phyloP scores from a whole-genome alignment of 2,888 invertebrate genomes.

The Caenorhabditis zanzibari region DNA sequence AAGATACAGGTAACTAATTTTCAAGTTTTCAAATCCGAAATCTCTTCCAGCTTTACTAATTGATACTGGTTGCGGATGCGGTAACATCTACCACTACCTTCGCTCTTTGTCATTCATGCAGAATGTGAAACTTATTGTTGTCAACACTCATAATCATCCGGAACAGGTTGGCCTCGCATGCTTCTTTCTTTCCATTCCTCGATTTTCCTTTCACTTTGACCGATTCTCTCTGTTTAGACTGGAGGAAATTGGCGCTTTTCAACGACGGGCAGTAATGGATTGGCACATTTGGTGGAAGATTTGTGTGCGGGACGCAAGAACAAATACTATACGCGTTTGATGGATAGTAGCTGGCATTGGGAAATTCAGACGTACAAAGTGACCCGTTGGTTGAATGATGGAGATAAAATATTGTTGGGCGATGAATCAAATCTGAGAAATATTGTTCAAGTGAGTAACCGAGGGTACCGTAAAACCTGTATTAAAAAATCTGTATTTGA shows the following conservation, averaged over 20 bases:
- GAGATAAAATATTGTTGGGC: conserved; percentile 70
- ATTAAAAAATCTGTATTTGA: too few relatives aligned
- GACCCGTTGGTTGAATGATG: conserved; percentile 74
- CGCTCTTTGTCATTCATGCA: conserved; percentile 67
- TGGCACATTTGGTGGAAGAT: conserved; percentile 72
- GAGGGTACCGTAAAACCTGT: too few relatives aligned
- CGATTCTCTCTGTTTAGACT: conserved; percentile 67
- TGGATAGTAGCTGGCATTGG: conserved; percentile 77
- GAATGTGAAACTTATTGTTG: conserved; percentile 71
- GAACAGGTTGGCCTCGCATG: conserved; percentile 68
- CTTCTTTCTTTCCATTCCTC: conserved; percentile 3
- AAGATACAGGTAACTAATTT: conserved; percentile 57
- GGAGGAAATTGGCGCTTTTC: conserved; percentile 76
- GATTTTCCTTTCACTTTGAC: conserved; percentile 21
- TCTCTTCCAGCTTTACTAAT: conserved; percentile 70
- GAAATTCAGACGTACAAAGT: conserved; percentile 75
- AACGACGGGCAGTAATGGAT: conserved; percentile 73
- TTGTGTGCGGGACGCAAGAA: conserved; percentile 70
- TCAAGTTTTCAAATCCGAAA: neutral
- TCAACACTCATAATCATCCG: conserved; percentile 77
- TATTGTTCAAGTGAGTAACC: conserved; percentile 59
- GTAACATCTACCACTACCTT: conserved; percentile 74
- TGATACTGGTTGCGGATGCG: conserved; percentile 76
- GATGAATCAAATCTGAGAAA: conserved; percentile 61
- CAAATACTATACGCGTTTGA: conserved; percentile 74